phyloP scores from a whole-genome alignment of 2,797 vertebrate species.

The Sebastes vulpes region DNA sequence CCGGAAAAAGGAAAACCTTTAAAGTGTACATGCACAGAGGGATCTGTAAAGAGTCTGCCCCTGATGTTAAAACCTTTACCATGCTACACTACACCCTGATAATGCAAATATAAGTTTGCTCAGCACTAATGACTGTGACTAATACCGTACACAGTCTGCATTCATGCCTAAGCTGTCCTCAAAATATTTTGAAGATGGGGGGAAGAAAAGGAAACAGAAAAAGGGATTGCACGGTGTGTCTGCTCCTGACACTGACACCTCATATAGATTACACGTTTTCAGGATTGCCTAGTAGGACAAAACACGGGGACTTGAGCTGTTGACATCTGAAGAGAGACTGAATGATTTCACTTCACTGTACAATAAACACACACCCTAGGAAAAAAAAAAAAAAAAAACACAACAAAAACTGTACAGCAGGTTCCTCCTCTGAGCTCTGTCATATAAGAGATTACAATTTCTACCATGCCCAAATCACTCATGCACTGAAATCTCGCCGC shows the following conservation, averaged over 20 bases:
- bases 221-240: not conserved
- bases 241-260: conserved; percentile 47
- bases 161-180: conserved; percentile 60
- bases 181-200: conserved; percentile 43
- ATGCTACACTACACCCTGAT: conserved; percentile 64
- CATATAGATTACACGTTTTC: conserved; percentile 58
- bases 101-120: conserved; percentile 70
- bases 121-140: conserved; percentile 70
- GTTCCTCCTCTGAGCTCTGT: conserved; percentile 47
- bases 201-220: conserved; percentile 28
- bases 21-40: conserved; percentile 79
- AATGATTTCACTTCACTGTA: conserved; percentile 46
- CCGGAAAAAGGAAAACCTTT: conserved; percentile 77
- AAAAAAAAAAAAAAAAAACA: conserved; percentile 30
- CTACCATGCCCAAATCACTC: conserved; percentile 74
- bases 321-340: conserved; percentile 50
- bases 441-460: conserved; percentile 79
- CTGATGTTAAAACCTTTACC: conserved; percentile 76
- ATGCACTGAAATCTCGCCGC: conserved; percentile 74
- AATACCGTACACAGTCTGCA: conserved; percentile 56
- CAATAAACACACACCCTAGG: conserved; percentile 16
- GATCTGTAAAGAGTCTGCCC: conserved; percentile 66
- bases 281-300: conserved; percentile 46
- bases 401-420: conserved; percentile 30
- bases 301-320: conserved; percentile 40